Percentiles rank a stretch among this genome's conserved stretches.
Evolutionary conservation across 2,113 vertebrate species (phyloP).

Genomic region (Hippolais icterina): DNA sequence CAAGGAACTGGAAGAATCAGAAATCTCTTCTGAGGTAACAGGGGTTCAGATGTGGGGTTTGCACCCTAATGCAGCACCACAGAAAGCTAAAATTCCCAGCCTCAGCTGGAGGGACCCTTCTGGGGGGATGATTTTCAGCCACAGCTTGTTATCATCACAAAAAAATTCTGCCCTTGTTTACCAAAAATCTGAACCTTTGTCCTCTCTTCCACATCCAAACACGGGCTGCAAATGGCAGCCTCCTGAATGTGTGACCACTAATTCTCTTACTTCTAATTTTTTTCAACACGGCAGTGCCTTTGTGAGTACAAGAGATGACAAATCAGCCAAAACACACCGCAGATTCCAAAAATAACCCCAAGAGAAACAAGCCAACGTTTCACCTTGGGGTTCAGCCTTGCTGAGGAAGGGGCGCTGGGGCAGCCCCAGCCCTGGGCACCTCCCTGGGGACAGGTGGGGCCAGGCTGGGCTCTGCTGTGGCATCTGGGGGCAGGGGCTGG

Average conservation of each 20-base stretch:
- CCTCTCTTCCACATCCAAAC: not conserved
- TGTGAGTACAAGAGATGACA: not conserved
- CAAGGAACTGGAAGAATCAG: not conserved
- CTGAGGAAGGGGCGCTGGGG: not conserved
- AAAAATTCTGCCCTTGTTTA: not conserved
- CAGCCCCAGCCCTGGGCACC: not conserved
- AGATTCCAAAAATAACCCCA: no score
- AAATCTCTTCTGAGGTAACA: not conserved
- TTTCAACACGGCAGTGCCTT: fast-evolving
- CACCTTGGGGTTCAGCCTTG: not conserved
- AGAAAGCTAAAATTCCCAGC: not conserved
- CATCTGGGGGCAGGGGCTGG: not conserved
- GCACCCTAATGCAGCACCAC: not conserved
- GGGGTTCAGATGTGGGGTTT: not conserved
- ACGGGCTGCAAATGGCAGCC: not conserved
- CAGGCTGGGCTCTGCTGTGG: not conserved
- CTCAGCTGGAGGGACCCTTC: not conserved
- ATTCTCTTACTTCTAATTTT: not conserved
- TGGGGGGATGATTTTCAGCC: not conserved
- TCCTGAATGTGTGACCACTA: fast-evolving
- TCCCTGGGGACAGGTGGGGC: not conserved
- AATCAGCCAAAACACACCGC: not conserved
- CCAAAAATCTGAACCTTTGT: not conserved
- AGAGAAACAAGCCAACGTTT: not conserved
- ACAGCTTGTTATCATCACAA: fast-evolving